Base-by-base conservation (phyloP, 2,888 invertebrate species). In the Cerceris ruficornis region DNA sequence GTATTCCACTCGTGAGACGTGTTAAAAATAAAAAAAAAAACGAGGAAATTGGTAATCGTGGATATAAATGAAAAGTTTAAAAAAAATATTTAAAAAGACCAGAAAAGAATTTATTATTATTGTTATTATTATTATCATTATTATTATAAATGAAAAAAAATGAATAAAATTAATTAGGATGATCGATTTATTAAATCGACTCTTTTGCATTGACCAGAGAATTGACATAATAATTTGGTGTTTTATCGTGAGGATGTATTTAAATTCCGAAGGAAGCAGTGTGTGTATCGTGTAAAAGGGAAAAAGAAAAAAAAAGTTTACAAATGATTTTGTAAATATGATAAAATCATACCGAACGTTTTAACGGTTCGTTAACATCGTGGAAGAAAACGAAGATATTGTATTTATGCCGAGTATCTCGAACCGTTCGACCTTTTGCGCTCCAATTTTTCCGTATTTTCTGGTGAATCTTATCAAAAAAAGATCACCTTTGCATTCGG, bases 191-290 rank as follows among this genome's bases (percentile, higher is more conserved):
- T 61, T 68, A 8, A 77, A 57, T 70, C 59, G 73, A 66, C 74
- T 42, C 55, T 62, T 15, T 43, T 69, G n/a, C 74, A 62, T 64
- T 77, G 49, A 54, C 57, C 41, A 68, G 58, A 68, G 58, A 49
- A 77, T 67, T 68, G 61, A 50, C 52, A 28, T 71, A 46, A 50
- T 59, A 71, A 54, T 76, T 71, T 57, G 62, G 70, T 82, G 69
- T 79, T 83, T 75, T 69, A 67, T 75, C 14, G 62, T 39, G 50
- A 69, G 64, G 69, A 74, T 70, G 57, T 81, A 81, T 71, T 79
- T 76, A 58, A 75, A 75, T 71, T 71, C 52, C 42, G 15, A 59
- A 66, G 52, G 41, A 42, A 60, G 46, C 57, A 66, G n/a, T 61
- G 61, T 60, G 65, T 49, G 39, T 70, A 52, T 72, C 28, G 57